These are phyloP conservation scores for Marronus borbonicus DNA, from an alignment of 2,888 invertebrate genomes.

Conservation along the genomic window DNA sequence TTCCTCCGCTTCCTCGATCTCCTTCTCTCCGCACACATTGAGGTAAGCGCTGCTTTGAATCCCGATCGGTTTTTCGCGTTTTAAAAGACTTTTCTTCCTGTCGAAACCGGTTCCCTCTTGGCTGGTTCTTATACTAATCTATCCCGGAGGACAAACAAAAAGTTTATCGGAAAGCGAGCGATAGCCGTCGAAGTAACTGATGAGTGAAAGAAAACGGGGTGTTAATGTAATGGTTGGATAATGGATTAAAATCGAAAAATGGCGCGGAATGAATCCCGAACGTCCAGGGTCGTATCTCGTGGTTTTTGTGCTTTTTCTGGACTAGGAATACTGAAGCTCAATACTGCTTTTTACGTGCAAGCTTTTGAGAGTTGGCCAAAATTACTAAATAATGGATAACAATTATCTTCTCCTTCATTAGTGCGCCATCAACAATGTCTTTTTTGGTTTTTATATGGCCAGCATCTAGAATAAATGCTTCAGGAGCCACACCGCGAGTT, in stretches of 20 bases:
- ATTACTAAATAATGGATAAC: too few relatives aligned
- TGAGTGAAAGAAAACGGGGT: constrained; percentile 43
- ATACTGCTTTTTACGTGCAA: too few relatives aligned
- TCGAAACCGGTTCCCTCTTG: constrained; percentile 17
- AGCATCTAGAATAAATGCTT: too few relatives aligned
- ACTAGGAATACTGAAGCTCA: too few relatives aligned
- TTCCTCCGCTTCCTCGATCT: not conserved
- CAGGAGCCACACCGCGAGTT: too few relatives aligned
- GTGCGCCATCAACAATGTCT: too few relatives aligned
- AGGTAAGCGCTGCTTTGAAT: not conserved
- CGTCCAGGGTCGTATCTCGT: not conserved
- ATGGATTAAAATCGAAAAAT: constrained; percentile 43
- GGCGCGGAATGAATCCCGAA: not conserved
- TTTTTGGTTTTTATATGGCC: too few relatives aligned
- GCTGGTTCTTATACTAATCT: constrained; percentile 17
- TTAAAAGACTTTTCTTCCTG: constrained; percentile 33
- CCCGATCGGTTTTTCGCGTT: constrained; percentile 44
- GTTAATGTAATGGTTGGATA: constrained; percentile 45
- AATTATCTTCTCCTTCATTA: too few relatives aligned
- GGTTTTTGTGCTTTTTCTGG: not conserved
- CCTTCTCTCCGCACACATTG: not conserved
- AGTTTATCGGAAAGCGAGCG: constrained; percentile 38
- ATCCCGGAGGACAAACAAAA: constrained; percentile 42
- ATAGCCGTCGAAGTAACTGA: constrained; percentile 30
- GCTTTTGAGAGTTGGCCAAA: too few relatives aligned